phyloP scores from a whole-genome alignment of 1,140 invertebrate genomes.

The Drosophila azteca region DNA sequence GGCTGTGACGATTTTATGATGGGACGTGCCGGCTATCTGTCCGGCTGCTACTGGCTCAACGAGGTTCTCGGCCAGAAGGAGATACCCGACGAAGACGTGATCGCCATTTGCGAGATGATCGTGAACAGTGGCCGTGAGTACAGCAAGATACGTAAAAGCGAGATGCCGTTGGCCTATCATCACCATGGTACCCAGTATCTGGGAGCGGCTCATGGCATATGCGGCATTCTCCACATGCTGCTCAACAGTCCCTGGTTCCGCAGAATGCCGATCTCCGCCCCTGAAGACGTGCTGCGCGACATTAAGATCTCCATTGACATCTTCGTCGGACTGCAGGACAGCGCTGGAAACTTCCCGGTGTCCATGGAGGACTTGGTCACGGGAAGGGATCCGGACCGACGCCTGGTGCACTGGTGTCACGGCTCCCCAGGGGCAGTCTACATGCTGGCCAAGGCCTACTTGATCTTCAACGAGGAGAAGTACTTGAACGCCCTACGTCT shows the following conservation, averaged over 20 bases:
- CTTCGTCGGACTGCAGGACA: conserved; percentile 88
- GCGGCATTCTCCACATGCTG: conserved; percentile 87
- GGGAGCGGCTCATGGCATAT: conserved; percentile 91
- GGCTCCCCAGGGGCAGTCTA: conserved; percentile 92
- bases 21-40: conserved; percentile 91
- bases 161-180: conserved; percentile 91
- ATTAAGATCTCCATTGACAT: conserved; percentile 83
- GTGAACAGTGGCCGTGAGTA: conserved; percentile 89
- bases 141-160: conserved; percentile 85
- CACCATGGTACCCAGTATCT: conserved; percentile 94
- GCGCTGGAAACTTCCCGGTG: conserved; percentile 91
- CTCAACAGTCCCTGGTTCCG: conserved; percentile 84
- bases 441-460: conserved; percentile 91
- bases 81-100: conserved; percentile 85
- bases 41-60: conserved; percentile 89
- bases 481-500: conserved; percentile 89
- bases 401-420: conserved; percentile 95
- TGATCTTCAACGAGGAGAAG: conserved; percentile 89
- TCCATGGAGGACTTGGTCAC: conserved; percentile 88
- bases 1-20: conserved; percentile 94
- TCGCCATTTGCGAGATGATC: conserved; percentile 88
- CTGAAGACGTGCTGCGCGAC: conserved; percentile 86
- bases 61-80: conserved; percentile 85
- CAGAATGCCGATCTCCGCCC: conserved; percentile 70
- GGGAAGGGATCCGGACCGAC: conserved; percentile 82